phyloP scores from a whole-genome alignment of 2,888 invertebrate genomes.

The Labia minor region DNA sequence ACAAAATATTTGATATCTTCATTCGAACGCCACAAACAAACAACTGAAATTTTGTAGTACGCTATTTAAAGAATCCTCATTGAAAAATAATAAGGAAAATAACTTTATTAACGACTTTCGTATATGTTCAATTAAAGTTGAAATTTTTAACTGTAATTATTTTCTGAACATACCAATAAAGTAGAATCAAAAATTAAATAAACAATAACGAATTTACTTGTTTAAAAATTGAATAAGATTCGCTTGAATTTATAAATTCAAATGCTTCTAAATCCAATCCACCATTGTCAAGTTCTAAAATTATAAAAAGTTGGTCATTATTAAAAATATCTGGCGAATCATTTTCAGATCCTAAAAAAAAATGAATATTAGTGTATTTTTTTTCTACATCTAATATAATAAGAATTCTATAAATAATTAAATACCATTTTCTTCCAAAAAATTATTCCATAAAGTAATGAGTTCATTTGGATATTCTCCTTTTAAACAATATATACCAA shows the following conservation, averaged over 20 bases:
- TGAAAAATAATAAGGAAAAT: too few species aligned
- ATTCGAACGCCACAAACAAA: too few species aligned
- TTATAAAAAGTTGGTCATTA: constrained; percentile 64
- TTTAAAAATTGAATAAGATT: constrained; percentile 58
- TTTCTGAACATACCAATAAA: too few species aligned
- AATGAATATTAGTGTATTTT: background rate
- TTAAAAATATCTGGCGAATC: constrained; percentile 67
- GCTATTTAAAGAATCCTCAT: too few species aligned
- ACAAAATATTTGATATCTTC: too few species aligned
- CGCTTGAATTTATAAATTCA: constrained; percentile 58
- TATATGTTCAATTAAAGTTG: too few species aligned
- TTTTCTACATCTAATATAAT: background rate
- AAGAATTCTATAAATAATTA: background rate
- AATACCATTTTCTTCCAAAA: constrained; percentile 48
- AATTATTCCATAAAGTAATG: constrained; percentile 72
- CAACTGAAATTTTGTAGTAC: too few species aligned
- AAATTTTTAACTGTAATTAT: too few species aligned
- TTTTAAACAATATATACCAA: constrained; percentile 56
- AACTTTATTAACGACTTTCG: too few species aligned
- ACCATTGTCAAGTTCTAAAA: constrained; percentile 74
- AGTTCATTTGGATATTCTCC: constrained; percentile 71
- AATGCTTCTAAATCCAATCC: constrained; percentile 78
- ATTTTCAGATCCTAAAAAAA: constrained; percentile 59
- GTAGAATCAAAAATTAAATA: constrained; percentile 21
- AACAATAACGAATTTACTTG: constrained; percentile 51